phyloP scores from a whole-genome alignment of 1,140 invertebrate species.

The Cepaea nemoralis region DNA sequence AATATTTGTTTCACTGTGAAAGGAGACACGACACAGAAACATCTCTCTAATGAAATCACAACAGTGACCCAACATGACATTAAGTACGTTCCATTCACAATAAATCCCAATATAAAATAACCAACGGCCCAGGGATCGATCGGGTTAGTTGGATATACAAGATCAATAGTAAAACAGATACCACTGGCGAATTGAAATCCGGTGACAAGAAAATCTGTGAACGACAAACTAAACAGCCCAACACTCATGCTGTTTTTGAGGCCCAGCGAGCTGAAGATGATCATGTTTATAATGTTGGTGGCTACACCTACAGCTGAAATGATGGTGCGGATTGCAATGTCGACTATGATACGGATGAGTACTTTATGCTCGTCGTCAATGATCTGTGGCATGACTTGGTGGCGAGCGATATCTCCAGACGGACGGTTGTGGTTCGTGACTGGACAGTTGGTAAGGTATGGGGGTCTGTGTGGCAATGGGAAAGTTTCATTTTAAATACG shows the following conservation, averaged over 20 bases:
- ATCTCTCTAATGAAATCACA: neutral
- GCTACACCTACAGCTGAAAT: neutral
- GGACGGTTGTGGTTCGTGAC: too few relatives aligned
- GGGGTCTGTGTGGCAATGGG: too few relatives aligned
- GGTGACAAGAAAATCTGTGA: neutral
- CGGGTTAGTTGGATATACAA: neutral
- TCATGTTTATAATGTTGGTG: neutral
- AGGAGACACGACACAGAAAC: neutral
- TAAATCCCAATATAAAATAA: neutral
- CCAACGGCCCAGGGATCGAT: neutral
- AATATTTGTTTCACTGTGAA: neutral
- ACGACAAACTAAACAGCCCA: neutral
- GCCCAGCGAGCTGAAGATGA: neutral
- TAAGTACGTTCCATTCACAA: neutral
- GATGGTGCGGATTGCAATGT: neutral
- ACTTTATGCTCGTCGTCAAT: too few relatives aligned
- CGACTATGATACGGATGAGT: neutral
- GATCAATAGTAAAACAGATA: neutral
- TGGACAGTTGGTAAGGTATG: too few relatives aligned
- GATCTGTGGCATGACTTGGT: too few relatives aligned
- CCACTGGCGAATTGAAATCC: neutral
- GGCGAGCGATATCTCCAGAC: too few relatives aligned
- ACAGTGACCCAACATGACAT: neutral
- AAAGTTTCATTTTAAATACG: too few relatives aligned
- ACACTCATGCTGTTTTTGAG: neutral